These are phyloP conservation scores for Paguma larvata DNA, from an alignment of 2,797 vertebrate genomes.

Conservation along the genomic window DNA sequence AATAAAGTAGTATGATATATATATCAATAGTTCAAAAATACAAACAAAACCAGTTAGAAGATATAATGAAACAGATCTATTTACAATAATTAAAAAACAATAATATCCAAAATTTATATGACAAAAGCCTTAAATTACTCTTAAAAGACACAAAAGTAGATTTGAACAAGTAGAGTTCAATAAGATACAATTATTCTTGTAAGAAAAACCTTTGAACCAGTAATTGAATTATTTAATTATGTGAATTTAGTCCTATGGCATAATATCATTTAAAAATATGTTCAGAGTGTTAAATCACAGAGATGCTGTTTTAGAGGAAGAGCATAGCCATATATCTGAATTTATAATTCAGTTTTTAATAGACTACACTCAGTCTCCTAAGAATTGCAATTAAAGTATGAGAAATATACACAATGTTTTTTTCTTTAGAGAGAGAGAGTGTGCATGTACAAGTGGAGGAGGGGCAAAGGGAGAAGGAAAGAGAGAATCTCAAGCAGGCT, in stretches of 20 bases:
- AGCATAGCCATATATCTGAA: background rate
- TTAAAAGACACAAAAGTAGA: background rate
- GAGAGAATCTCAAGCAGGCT: too few species aligned
- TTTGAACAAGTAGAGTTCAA: background rate
- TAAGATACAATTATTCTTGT: background rate
- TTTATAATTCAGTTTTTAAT: background rate
- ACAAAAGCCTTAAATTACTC: background rate
- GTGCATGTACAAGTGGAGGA: too few species aligned
- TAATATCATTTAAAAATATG: background rate
- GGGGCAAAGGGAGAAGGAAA: too few species aligned
- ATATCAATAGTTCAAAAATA: background rate
- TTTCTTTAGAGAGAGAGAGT: too few species aligned
- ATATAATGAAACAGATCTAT: background rate
- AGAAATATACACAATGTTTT: background rate
- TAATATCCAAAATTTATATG: background rate
- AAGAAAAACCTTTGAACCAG: background rate
- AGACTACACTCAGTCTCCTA: background rate
- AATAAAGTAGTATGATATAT: background rate
- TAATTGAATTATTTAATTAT: background rate
- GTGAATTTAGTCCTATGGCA: background rate
- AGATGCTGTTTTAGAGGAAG: background rate
- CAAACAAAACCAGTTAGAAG: background rate
- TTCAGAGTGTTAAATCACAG: background rate
- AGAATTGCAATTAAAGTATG: background rate
- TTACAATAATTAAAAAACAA: background rate